Evolutionary conservation across 2,113 vertebrate species (phyloP).

Genomic region (Tyrannus savana): DNA sequence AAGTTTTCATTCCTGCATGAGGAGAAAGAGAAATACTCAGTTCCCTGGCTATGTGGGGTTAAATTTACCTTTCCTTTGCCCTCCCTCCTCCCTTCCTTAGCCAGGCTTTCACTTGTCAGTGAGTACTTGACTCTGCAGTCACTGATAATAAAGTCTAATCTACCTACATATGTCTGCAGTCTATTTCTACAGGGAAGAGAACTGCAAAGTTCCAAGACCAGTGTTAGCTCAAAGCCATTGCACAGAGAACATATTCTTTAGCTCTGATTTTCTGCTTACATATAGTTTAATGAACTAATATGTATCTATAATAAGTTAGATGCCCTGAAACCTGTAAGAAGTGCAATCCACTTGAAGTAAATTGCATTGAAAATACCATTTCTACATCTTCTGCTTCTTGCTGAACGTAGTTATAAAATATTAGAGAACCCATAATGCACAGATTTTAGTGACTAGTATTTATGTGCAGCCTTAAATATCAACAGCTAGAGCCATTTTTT

Average conservation of each 20-base stretch:
- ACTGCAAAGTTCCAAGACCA: not conserved
- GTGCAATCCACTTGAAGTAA: not conserved
- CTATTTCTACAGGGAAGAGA: not conserved
- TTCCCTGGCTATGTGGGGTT: not conserved
- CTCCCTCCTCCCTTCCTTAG: not conserved
- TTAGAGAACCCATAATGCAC: not conserved
- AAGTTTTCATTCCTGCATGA: not conserved
- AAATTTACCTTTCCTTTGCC: not conserved
- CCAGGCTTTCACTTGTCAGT: not conserved
- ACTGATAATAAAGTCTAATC: not conserved
- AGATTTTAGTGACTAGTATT: not conserved
- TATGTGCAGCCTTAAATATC: constrained; percentile 14
- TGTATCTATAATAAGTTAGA: not conserved
- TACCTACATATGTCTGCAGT: not conserved
- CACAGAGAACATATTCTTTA: not conserved
- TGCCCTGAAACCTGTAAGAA: not conserved
- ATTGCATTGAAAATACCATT: not conserved
- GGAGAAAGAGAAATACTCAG: not conserved
- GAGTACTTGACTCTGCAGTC: not conserved
- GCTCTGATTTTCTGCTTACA: not conserved
- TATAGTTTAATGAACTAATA: not conserved
- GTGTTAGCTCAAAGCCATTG: not conserved
- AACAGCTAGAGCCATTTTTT: constrained; percentile 38
- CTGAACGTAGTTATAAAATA: not conserved
- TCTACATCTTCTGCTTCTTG: not conserved